A percentile compares a stretch with the other conserved stretches of the same genome.
Conservation (phyloP, 1,140 invertebrate species). For the Rhyzopertha dominica region DNA sequence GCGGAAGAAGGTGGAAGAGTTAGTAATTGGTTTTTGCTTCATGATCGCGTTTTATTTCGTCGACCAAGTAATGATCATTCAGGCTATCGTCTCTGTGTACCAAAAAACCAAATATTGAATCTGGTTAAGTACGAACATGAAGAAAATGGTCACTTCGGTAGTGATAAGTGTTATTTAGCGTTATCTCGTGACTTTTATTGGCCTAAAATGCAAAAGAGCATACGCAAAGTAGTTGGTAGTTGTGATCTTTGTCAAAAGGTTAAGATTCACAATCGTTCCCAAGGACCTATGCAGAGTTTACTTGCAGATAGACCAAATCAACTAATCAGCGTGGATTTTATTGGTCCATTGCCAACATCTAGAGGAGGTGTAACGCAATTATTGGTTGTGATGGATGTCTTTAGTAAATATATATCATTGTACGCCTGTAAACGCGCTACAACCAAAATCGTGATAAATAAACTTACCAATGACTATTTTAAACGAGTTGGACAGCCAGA, state of each 20-base stretch:
- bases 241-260: constrained; percentile 13
- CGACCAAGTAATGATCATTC: no score
- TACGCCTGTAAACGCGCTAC: constrained; percentile 8
- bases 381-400: constrained; percentile 5
- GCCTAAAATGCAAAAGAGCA: constrained; percentile 7
- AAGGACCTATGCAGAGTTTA: background rate
- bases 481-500: constrained; percentile 1
- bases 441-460: background rate
- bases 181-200: constrained; percentile 5
- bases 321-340: constrained; percentile 2
- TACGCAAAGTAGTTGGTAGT: constrained; percentile 6
- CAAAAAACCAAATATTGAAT: no score
- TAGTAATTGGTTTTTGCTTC: no score
- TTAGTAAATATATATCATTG: constrained; percentile 7
- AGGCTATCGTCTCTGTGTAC: no score
- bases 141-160: constrained; percentile 8
- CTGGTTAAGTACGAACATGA: no score
- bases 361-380: background rate
- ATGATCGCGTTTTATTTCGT: no score
- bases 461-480: constrained; percentile 6
- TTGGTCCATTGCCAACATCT: background rate
- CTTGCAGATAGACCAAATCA: background rate
- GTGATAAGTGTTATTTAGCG: constrained; percentile 4
- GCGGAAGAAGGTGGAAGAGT: no score
- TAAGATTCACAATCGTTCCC: background rate